phyloP scores from a whole-genome alignment of 2,888 invertebrate species.

The Macropis europaea region DNA sequence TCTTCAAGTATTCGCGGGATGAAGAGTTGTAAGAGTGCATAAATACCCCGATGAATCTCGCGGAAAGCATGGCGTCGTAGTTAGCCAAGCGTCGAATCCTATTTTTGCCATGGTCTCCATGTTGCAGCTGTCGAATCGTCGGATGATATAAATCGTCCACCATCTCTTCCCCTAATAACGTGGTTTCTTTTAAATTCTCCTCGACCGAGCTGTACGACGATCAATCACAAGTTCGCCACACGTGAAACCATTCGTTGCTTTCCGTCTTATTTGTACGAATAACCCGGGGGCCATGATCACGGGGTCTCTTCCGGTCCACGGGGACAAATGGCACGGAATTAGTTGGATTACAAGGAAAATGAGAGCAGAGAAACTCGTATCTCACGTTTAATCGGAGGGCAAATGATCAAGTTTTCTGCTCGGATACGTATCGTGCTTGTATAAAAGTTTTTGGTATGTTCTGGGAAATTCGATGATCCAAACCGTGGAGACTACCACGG shows the following conservation, averaged over 20 bases:
- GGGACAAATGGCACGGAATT: background rate
- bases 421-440: background rate
- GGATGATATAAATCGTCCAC: conserved; percentile 49
- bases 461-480: no score
- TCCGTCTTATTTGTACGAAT: background rate
- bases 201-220: background rate
- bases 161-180: background rate
- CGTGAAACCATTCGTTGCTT: background rate
- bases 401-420: background rate
- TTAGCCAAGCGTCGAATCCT: conserved; percentile 24
- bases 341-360: background rate
- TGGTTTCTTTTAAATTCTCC: conserved; percentile 19
- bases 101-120: conserved; percentile 47
- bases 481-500: no score
- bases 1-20: conserved; percentile 14
- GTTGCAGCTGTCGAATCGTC: conserved; percentile 60
- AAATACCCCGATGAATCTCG: conserved; percentile 33
- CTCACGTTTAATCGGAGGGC: background rate
- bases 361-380: background rate
- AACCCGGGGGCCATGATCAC: background rate
- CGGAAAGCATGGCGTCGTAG: conserved; percentile 4
- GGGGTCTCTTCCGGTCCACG: background rate
- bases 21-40: conserved; percentile 1
- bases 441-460: no score
- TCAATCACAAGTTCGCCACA: conserved; percentile 11